phyloP scores from a whole-genome alignment of 2,888 invertebrate species.

The Dynastes tityus region DNA sequence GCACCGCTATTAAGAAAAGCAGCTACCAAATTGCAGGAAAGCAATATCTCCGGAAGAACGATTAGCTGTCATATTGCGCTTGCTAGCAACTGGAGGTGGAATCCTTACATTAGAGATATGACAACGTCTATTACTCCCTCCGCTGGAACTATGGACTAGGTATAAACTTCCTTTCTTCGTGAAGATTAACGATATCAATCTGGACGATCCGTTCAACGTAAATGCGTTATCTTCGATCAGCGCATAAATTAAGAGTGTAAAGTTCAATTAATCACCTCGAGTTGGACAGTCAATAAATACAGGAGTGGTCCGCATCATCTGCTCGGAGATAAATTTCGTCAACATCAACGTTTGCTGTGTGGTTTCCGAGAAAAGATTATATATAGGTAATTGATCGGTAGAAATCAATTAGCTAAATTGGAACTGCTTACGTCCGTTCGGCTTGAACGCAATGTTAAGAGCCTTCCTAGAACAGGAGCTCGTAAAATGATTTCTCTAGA shows the following conservation, averaged over 20 bases:
- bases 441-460: background rate
- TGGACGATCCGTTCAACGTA: background rate
- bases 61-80: too few relatives aligned
- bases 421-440: background rate
- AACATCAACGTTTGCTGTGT: background rate
- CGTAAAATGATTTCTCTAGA: background rate
- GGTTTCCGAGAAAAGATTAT: background rate
- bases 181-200: background rate
- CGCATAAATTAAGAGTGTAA: conserved; percentile 4
- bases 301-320: background rate
- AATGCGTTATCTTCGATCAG: background rate
- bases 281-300: conserved; percentile 14
- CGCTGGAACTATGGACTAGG: background rate
- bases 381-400: conserved; percentile 5
- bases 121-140: too few relatives aligned
- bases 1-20: too few relatives aligned
- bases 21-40: too few relatives aligned
- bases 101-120: too few relatives aligned
- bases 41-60: too few relatives aligned
- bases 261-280: background rate
- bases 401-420: conserved; percentile 17
- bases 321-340: background rate
- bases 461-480: too few relatives aligned
- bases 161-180: background rate
- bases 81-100: too few relatives aligned